phyloP scores from a whole-genome alignment of 2,113 vertebrate species.

The Syngnathus typhle region DNA sequence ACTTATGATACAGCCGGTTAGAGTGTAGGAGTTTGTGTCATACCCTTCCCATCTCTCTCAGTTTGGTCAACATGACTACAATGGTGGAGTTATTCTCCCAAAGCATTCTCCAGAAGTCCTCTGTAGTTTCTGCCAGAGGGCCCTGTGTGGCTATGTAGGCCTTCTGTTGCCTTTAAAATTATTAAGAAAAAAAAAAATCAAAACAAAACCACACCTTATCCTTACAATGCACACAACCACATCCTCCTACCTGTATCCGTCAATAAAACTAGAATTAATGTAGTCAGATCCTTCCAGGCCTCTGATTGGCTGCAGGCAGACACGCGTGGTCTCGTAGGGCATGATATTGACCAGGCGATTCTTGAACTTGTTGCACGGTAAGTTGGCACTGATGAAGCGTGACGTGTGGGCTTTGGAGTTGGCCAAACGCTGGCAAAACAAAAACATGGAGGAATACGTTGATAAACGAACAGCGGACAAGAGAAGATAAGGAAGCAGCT shows the following conservation, averaged over 20 bases:
- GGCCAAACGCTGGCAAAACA: slow-evolving; percentile 79
- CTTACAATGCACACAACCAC: background rate
- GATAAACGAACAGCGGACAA: background rate
- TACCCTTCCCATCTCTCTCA: slow-evolving; percentile 93
- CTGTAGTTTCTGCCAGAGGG: slow-evolving; percentile 91
- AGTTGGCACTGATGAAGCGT: slow-evolving; percentile 96
- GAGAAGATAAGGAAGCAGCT: background rate
- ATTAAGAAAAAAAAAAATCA: background rate
- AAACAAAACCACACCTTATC: background rate
- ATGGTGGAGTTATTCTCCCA: slow-evolving; percentile 99
- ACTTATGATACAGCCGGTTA: background rate
- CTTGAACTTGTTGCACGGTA: slow-evolving; percentile 99
- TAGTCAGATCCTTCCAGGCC: slow-evolving; percentile 96
- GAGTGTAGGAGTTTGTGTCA: slow-evolving; percentile 25
- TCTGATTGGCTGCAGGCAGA: slow-evolving; percentile 95
- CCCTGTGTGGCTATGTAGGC: slow-evolving; percentile 97
- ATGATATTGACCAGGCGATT: slow-evolving; percentile 98
- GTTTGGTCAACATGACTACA: slow-evolving; percentile 96
- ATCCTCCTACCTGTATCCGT: slow-evolving; percentile 84
- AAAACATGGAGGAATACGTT: background rate
- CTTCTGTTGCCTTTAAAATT: slow-evolving; percentile 82
- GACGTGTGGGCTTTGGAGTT: slow-evolving; percentile 98
- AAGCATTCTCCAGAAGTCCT: slow-evolving; percentile 97
- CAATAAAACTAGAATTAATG: slow-evolving; percentile 95
- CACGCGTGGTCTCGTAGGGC: slow-evolving; percentile 94